These are phyloP conservation scores for Zeuzera pyrina DNA, from an alignment of 2,888 invertebrate species.

Conservation along the genomic window DNA sequence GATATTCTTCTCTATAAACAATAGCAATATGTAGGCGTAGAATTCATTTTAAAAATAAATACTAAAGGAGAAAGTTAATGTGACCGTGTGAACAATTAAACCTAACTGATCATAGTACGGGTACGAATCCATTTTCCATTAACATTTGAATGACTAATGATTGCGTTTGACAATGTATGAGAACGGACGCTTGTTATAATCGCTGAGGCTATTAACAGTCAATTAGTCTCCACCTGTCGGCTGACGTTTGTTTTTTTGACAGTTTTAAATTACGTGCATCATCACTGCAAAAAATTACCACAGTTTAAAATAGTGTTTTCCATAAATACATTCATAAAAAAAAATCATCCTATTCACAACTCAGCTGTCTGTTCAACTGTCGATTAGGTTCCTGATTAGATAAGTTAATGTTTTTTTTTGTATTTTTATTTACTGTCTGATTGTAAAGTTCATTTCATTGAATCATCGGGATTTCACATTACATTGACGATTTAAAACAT, in stretches of 20 bases:
- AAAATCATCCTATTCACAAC: no score
- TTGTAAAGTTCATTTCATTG: no score
- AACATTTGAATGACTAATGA: slow-evolving; percentile 21
- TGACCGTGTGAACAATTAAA: slow-evolving; percentile 15
- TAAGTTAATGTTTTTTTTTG: no score
- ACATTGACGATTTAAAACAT: no score
- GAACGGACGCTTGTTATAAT: neutral
- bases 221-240: slow-evolving; percentile 28
- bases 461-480: no score
- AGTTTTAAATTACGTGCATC: neutral
- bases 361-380: no score
- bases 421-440: no score
- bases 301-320: slow-evolving; percentile 1
- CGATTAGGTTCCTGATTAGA: no score
- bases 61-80: slow-evolving; percentile 6
- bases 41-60: no score
- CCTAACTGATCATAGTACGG: slow-evolving; percentile 16
- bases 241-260: slow-evolving; percentile 16
- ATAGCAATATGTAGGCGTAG: no score
- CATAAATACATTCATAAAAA: no score
- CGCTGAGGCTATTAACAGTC: slow-evolving; percentile 20
- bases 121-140: slow-evolving; percentile 11
- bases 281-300: slow-evolving; percentile 1
- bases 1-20: no score
- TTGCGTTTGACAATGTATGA: slow-evolving; percentile 18